Evolutionary conservation across 2,888 invertebrate species (phyloP).

Genomic region (Caprella mutica): DNA sequence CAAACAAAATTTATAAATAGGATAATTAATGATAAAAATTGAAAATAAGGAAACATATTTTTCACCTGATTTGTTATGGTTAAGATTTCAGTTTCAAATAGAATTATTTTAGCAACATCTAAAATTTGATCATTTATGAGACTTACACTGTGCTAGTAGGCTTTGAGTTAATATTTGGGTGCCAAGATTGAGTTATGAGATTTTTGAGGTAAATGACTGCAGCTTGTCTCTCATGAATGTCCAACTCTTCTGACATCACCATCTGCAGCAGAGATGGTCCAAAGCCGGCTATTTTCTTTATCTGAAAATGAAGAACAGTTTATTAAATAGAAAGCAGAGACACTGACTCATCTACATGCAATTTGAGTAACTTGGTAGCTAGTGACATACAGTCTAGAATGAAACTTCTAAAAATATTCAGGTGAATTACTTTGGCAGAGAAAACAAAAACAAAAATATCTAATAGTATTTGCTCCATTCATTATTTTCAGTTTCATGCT

Average conservation of each 20-base stretch:
- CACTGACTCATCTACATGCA: no score
- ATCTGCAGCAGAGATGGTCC: conserved; percentile 85
- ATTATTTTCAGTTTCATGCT: no score
- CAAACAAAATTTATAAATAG: no score
- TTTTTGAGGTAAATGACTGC: conserved; percentile 94
- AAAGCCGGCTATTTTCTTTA: conserved; percentile 92
- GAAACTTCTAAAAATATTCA: background rate
- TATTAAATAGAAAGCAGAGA: no score
- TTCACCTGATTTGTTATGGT: no score
- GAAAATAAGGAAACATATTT: no score
- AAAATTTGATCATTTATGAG: background rate
- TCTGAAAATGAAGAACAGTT: conserved; percentile 48
- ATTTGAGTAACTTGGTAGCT: background rate
- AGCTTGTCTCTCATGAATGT: conserved; percentile 87
- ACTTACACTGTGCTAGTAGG: background rate
- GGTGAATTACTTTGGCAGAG: no score
- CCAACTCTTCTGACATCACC: conserved; percentile 77
- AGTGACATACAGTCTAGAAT: background rate
- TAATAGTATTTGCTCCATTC: no score
- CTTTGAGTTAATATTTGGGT: conserved; percentile 53
- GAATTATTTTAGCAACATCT: conserved; percentile 41
- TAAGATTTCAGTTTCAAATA: conserved; percentile 71
- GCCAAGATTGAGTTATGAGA: conserved; percentile 77
- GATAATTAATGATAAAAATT: no score
- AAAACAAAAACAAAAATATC: no score